Evolutionary conservation across 2,797 vertebrate genomes (phyloP).

Genomic region (Acanthurus lineatus): DNA sequence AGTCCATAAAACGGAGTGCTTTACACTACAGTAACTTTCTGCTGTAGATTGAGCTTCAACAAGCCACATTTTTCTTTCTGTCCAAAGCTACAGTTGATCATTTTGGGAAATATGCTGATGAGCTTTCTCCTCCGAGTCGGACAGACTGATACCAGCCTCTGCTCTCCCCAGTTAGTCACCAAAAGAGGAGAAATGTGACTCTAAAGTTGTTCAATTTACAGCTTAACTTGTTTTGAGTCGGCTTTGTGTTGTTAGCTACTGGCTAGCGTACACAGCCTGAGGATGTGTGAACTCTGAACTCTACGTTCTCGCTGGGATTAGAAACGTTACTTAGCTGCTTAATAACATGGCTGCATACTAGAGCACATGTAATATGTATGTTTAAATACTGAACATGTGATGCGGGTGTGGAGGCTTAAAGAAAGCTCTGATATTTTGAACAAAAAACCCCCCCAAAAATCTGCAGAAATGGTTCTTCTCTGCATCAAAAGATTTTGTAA

Average conservation of each 20-base stretch:
- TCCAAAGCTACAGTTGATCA: too few species aligned
- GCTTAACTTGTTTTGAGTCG: neutral
- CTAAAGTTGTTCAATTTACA: neutral
- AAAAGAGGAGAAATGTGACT: neutral
- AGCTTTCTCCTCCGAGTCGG: neutral
- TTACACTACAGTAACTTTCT: constrained; percentile 11
- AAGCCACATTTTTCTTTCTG: neutral
- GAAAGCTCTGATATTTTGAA: neutral
- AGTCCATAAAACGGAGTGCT: constrained; percentile 30
- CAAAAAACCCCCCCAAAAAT: too few species aligned
- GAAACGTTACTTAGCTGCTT: neutral
- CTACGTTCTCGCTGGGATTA: neutral
- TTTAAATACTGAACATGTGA: neutral
- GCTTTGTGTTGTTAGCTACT: too few species aligned
- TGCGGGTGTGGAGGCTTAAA: neutral
- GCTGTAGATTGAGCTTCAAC: neutral
- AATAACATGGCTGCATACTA: too few species aligned
- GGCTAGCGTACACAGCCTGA: neutral
- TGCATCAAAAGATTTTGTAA: neutral
- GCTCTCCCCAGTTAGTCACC: neutral
- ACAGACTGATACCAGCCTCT: neutral
- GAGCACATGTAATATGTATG: neutral
- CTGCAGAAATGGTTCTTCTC: too few species aligned
- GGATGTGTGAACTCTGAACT: neutral
- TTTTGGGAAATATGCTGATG: too few species aligned